Evolutionary conservation across 2,888 invertebrate genomes (phyloP).

Genomic region (Coelinius sp.): DNA sequence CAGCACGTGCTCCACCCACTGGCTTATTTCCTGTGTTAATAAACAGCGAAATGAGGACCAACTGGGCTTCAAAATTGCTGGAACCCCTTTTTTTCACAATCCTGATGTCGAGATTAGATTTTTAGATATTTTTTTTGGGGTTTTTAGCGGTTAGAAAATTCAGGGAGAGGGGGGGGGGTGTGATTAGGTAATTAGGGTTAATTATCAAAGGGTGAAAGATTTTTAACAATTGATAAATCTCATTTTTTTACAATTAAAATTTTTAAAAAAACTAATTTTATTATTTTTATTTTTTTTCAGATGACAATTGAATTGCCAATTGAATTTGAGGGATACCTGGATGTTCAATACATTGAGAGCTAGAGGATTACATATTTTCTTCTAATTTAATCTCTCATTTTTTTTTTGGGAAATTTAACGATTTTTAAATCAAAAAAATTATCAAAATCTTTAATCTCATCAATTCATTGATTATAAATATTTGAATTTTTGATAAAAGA

Average conservation of each 20-base stretch:
- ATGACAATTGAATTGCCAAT: too few relatives aligned
- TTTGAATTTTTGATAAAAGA: too few relatives aligned
- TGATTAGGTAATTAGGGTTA: not conserved
- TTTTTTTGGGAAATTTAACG: too few relatives aligned
- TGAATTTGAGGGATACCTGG: too few relatives aligned
- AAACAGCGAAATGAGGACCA: conserved; percentile 28
- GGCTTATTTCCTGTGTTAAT: conserved; percentile 44
- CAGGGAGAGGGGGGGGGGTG: not conserved
- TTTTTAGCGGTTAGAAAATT: not conserved
- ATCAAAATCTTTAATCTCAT: too few relatives aligned
- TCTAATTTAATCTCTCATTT: too few relatives aligned
- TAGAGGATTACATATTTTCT: too few relatives aligned
- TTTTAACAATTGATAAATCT: not conserved
- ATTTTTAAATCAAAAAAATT: too few relatives aligned
- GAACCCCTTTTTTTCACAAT: not conserved
- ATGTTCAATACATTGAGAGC: too few relatives aligned
- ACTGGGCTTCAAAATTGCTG: not conserved
- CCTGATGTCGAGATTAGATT: not conserved
- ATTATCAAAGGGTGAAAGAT: not conserved
- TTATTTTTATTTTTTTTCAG: too few relatives aligned
- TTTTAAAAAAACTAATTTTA: too few relatives aligned
- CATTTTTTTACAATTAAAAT: not conserved
- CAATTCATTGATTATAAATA: too few relatives aligned
- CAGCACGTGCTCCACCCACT: conserved; percentile 40
- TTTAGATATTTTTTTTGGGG: not conserved